Base-by-base conservation (phyloP, 2,888 invertebrate genomes). In the Tigriopus californicus region DNA sequence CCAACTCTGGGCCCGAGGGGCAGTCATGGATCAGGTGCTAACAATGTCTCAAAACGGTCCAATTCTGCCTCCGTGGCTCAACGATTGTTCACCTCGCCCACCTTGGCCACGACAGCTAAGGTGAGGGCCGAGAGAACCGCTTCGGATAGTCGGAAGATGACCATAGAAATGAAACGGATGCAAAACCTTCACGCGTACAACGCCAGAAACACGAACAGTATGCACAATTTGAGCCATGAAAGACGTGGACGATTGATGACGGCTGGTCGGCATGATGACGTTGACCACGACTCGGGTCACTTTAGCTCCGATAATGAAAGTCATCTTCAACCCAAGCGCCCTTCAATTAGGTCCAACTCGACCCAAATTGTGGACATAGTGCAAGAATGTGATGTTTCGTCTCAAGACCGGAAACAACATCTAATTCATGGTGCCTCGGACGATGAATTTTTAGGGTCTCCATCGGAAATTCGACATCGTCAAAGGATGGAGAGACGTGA, bases 71-170 rank as follows among this genome's bases (percentile, higher is more conserved):
- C 54, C 41, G 40, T 54, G 18, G 74, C 75, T 58, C 75, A 75
- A 63, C 72, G 79, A 41, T 67, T 79, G 44, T 78, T 77, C 64
- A 70, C 75, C 13, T 76, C 76, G 62, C 75, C 75, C 40, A 80
- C 79, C 1, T 78, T 75, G 68, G 76, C 79, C 0, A 78, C 78
- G 1, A 68, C 75, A 46, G 78, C 79, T 68, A 79, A 79, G 68
- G 77, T 77, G n/a, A 33, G 54, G 18, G 54, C 54, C 13, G 54
- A 54, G 41, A 54, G 54, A 41, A 54, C 41, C 10, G 54, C 54
- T 24, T 54, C 54, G 8, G 54, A 54, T 54, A 41, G 54, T 11
- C 15, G 15, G 15, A 41, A 41, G 8, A 54, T 54, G 54, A 18
- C 40, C 10, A 41, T 41, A 5, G 49, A 49, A 13, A 20, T 49